phyloP scores from a whole-genome alignment of 2,888 invertebrate species.

The Strigamia crassipes region DNA sequence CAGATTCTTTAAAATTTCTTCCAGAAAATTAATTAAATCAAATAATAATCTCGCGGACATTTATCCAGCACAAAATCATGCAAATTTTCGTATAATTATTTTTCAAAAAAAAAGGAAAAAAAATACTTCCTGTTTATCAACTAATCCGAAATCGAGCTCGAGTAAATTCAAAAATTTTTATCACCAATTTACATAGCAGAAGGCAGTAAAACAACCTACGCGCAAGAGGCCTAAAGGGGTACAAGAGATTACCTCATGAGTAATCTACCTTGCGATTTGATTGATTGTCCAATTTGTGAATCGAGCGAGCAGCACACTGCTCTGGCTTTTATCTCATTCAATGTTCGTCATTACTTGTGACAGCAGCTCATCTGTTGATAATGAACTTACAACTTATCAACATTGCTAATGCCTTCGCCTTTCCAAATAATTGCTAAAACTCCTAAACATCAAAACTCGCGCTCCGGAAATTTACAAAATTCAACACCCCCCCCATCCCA shows the following conservation, averaged over 20 bases:
- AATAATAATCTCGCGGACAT: no score
- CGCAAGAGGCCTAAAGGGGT: neutral
- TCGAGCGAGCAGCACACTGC: neutral
- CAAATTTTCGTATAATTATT: no score
- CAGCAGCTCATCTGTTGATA: conserved; percentile 21
- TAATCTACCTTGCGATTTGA: conserved; percentile 21
- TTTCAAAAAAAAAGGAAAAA: no score
- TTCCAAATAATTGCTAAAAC: conserved; percentile 21
- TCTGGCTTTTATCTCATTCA: conserved; percentile 21
- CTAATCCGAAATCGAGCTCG: no score
- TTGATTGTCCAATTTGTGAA: conserved; percentile 17
- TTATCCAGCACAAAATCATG: no score
- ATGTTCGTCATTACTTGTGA: conserved; percentile 21
- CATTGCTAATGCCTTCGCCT: conserved; percentile 21
- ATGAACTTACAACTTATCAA: conserved; percentile 21
- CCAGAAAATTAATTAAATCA: no score
- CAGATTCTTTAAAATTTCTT: no score
- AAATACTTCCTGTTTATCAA: no score
- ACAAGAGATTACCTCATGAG: conserved; percentile 11
- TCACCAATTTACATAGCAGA: neutral
- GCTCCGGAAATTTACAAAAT: neutral
- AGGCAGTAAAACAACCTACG: neutral
- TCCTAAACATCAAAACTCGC: conserved; percentile 13
- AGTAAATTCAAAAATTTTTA: neutral
- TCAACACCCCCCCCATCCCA: neutral